Evolutionary conservation across 1,140 invertebrate genomes (phyloP).

Genomic region (Rhysida immarginata): DNA sequence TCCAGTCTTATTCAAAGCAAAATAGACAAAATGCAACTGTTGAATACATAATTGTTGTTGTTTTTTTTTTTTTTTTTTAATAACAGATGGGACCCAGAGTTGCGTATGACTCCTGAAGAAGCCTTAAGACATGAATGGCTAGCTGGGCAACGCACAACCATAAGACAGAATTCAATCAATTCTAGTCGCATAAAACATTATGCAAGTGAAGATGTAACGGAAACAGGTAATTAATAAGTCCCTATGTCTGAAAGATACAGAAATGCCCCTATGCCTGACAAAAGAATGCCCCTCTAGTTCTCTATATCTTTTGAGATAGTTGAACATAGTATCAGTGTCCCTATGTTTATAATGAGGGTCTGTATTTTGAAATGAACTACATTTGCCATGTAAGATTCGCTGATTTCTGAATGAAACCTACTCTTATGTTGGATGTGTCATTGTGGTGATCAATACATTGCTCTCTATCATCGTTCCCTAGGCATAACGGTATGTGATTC

Average conservation of each 20-base stretch:
- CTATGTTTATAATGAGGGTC: neutral
- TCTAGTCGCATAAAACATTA: slow-evolving; percentile 3
- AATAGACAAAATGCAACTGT: no score
- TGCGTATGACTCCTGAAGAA: slow-evolving; percentile 82
- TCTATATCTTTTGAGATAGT: neutral
- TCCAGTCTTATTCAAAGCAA: no score
- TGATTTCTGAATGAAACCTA: neutral
- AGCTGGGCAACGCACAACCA: slow-evolving; percentile 20
- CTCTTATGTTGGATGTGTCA: no score
- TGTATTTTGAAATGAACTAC: neutral
- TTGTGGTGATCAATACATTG: no score
- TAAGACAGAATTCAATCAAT: slow-evolving; percentile 13
- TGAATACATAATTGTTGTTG: slow-evolving; percentile 10
- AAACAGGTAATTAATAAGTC: neutral
- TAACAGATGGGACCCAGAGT: slow-evolving; percentile 80
- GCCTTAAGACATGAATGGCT: slow-evolving; percentile 42
- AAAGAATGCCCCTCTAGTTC: neutral
- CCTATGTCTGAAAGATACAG: neutral
- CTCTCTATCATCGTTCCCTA: no score
- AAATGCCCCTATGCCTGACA: no score
- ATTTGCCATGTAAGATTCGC: neutral
- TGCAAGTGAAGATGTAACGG: neutral
- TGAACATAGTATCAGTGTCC: neutral
- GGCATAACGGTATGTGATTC: no score
- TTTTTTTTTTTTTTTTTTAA: no score